Evolutionary conservation across 1,140 invertebrate genomes (phyloP).

Genomic region (Polypedilum vanderplanki): DNA sequence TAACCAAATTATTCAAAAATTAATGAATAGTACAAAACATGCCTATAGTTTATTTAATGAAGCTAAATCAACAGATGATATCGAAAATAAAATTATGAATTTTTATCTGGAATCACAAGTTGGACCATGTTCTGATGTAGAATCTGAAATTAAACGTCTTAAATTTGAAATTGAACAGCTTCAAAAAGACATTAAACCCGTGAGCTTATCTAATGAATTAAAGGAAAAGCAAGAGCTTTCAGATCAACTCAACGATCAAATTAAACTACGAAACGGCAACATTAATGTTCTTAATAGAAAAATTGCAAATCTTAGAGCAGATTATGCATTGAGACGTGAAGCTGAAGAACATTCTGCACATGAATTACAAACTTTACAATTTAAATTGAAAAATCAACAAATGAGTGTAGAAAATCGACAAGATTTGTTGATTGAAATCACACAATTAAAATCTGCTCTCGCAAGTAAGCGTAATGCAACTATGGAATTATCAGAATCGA

Average conservation of each 20-base stretch:
- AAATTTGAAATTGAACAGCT: neutral
- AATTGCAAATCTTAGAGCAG: neutral
- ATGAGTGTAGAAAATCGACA: neutral
- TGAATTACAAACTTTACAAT: neutral
- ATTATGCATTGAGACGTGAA: neutral
- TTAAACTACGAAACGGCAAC: neutral
- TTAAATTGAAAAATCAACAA: neutral
- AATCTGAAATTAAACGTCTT: neutral
- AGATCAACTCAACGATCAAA: neutral
- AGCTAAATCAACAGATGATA: neutral
- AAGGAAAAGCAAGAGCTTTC: neutral
- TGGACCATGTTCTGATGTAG: neutral
- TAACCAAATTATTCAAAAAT: neutral
- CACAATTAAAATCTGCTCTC: neutral
- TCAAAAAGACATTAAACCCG: neutral
- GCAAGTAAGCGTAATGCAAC: neutral
- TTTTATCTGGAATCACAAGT: neutral
- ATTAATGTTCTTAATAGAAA: neutral
- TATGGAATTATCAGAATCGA: neutral
- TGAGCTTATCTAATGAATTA: neutral
- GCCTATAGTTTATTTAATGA: neutral
- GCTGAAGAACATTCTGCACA: neutral
- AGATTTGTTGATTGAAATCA: neutral
- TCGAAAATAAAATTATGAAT: neutral
- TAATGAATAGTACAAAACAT: neutral